Evolutionary conservation across 2,888 invertebrate genomes (phyloP), one percentile per base, ranked within the genome.

Genomic region (Cepaea hortensis): DNA sequence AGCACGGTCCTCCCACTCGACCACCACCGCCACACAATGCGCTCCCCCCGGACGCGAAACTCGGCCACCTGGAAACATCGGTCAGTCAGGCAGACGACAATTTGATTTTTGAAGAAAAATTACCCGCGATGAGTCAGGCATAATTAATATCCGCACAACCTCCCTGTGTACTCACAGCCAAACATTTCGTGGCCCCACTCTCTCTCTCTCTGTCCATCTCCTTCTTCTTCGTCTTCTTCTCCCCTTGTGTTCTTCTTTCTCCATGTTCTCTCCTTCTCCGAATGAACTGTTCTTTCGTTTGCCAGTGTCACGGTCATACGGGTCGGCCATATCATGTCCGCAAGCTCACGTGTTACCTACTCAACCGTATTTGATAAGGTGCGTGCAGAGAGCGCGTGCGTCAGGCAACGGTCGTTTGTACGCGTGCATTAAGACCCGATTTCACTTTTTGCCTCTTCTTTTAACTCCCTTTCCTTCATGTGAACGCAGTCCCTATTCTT

Each of bases 71-170:
- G 73, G 82, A 86, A 86, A 86, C 77, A 87, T 86, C 88, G 88
- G 88, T 86, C 88, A 88, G 70, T 89, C 90, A 88, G 85, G 90
- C 90, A 87, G 88, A 88, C 7, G 83, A 81, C 77, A 88, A 90
- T 90, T 90, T 88, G 89, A 90, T 90, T 89, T 90, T 89, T 88
- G 88, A 88, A 77, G 88, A 86, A 88, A 89, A 89, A 89, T 89
- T 85, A 87, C 87, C 88, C 87, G 88, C 89, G 90, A 90, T 90
- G 91, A 88, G 90, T 89, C 89, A 90, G 87, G 90, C 86, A 88
- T 89, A 90, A 90, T 91, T 90, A 91, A 90, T 90, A 88, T 88
- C 72, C 65, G 50, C 76, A 46, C 5, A 61, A n/a, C 46, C 79
- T 77, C 35, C 18, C 79, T 76, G 0, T 83, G 15, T 83, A 83